These are phyloP conservation scores for Lepetodrilus schrolli DNA, from an alignment of 2,888 invertebrate species.

Conservation along the genomic window DNA sequence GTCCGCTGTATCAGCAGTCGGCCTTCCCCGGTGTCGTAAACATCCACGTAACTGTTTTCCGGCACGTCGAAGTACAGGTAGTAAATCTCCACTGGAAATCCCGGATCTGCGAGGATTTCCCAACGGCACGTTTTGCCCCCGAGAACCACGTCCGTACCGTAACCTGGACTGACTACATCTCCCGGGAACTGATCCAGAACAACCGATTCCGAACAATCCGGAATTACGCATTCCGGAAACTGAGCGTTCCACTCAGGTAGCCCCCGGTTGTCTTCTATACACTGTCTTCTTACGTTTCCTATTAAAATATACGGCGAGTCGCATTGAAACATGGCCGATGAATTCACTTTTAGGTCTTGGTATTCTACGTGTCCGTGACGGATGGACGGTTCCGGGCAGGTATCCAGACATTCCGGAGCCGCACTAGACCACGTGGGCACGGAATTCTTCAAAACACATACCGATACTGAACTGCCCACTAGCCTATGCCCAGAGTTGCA, in stretches of 20 bases:
- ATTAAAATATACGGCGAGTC: background rate
- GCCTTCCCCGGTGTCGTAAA: background rate
- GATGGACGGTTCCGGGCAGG: background rate
- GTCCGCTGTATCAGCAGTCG: background rate
- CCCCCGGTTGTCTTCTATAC: background rate
- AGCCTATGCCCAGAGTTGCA: slow-evolving; percentile 1
- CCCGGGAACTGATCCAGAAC: background rate
- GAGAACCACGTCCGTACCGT: background rate
- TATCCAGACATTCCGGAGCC: slow-evolving; percentile 12
- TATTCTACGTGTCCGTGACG: background rate
- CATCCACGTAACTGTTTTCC: background rate
- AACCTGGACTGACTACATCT: background rate
- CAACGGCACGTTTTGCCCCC: slow-evolving; percentile 4
- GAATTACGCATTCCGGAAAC: background rate
- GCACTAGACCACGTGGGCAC: slow-evolving; percentile 3
- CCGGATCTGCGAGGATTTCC: background rate
- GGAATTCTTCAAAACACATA: background rate
- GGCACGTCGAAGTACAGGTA: slow-evolving; percentile 21
- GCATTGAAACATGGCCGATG: slow-evolving; percentile 10
- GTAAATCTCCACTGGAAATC: background rate
- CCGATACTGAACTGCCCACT: background rate
- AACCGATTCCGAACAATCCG: slow-evolving; percentile 1
- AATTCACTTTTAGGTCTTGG: background rate
- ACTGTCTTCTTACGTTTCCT: background rate
- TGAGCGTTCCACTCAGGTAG: background rate